Evolutionary conservation across 2,113 vertebrate genomes (phyloP).

Genomic region (pig (Sus scrofa)): T2T-Sscrofa CM000819.6:78832001-78832500

Average conservation of each 20-base stretch:
- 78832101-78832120: not conserved
- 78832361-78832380: not conserved
- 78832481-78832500: too few species aligned
- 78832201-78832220: not conserved
- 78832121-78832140: not conserved
- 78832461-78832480: not conserved
- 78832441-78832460: not conserved
- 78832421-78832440: not conserved
- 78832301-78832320: not conserved
- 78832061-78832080: not conserved
- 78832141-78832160: conserved; percentile 2
- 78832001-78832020: not conserved
- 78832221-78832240: not conserved
- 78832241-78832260: not conserved
- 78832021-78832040: conserved; percentile 18
- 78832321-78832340: not conserved
- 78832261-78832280: not conserved
- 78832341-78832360: not conserved
- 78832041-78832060: not conserved
- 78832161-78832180: not conserved
- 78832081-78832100: not conserved
- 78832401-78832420: not conserved
- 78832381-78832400: not conserved
- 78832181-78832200: not conserved
- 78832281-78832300: not conserved